A percentile compares a stretch with the other conserved stretches of the same genome.
Conservation (phyloP, 2,888 invertebrate species). For the Drosophila anceps region DNA sequence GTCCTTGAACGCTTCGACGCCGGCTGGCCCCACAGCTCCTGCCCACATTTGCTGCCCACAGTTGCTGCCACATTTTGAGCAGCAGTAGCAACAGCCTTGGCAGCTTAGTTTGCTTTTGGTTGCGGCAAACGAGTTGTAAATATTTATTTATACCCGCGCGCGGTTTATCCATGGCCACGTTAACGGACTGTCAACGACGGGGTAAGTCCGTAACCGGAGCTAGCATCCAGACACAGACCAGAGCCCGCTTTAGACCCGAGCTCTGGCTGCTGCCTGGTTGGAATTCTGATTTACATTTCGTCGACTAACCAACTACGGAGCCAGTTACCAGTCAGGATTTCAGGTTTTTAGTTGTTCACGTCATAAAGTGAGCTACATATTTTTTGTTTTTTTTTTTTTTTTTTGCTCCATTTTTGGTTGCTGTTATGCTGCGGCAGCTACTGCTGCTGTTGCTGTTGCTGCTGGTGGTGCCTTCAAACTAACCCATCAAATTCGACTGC, state of each 20-base stretch:
- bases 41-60: slow-evolving; percentile 38
- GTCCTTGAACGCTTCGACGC: slow-evolving; percentile 76
- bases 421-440: neutral
- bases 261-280: slow-evolving; percentile 41
- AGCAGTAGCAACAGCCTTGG: slow-evolving; percentile 39
- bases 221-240: neutral
- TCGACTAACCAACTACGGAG: slow-evolving; percentile 62
- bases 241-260: neutral
- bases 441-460: neutral
- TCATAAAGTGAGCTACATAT: slow-evolving; percentile 23
- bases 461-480: neutral
- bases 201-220: neutral
- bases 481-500: slow-evolving; percentile 63
- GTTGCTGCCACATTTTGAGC: slow-evolving; percentile 45
- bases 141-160: slow-evolving; percentile 80
- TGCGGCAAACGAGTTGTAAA: slow-evolving; percentile 82
- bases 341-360: slow-evolving; percentile 50
- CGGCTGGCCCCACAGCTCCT: slow-evolving; percentile 34
- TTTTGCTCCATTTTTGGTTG: neutral
- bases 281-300: slow-evolving; percentile 79
- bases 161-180: slow-evolving; percentile 69
- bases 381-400: slow-evolving; percentile 8
- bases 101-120: slow-evolving; percentile 73
- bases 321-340: slow-evolving; percentile 41
- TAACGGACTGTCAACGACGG: slow-evolving; percentile 55